A percentile compares a stretch with the other conserved stretches of the same genome.
phyloP scores from a whole-genome alignment of 2,797 vertebrate species.

The Podarcis lilfordi region DNA sequence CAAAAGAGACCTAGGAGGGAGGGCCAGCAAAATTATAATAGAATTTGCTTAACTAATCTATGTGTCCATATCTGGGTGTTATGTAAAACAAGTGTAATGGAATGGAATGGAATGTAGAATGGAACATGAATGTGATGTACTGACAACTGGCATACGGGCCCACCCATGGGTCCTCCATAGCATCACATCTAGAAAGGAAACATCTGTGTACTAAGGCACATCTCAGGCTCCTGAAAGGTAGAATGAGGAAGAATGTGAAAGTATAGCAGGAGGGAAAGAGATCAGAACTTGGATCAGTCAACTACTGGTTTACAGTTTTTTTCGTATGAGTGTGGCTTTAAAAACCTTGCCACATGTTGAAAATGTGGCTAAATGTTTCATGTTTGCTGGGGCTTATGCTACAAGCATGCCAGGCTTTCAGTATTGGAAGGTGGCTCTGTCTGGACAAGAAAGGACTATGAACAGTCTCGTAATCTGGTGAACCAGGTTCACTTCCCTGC shows the following conservation, averaged over 20 bases:
- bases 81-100: constrained; percentile 47
- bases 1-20: too few species aligned
- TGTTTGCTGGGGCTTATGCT: not conserved
- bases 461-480: too few species aligned
- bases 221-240: constrained; percentile 28
- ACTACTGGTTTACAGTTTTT: constrained; percentile 12
- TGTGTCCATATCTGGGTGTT: not conserved
- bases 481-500: too few species aligned
- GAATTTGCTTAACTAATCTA: too few species aligned
- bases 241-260: not conserved
- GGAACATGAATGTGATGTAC: constrained; percentile 39
- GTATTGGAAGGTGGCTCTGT: not conserved
- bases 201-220: constrained; percentile 27
- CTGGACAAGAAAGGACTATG: not conserved
- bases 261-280: fast-evolving
- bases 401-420: constrained; percentile 7
- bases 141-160: constrained; percentile 39
- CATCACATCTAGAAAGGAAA: constrained; percentile 47
- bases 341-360: constrained; percentile 20
- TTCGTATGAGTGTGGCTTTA: not conserved
- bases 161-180: not conserved
- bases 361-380: constrained; percentile 15
- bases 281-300: not conserved
- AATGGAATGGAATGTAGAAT: constrained; percentile 30
- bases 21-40: too few species aligned